Base-by-base conservation (phyloP, 1,140 invertebrate genomes). In the Pseudomyrmex concolor region DNA sequence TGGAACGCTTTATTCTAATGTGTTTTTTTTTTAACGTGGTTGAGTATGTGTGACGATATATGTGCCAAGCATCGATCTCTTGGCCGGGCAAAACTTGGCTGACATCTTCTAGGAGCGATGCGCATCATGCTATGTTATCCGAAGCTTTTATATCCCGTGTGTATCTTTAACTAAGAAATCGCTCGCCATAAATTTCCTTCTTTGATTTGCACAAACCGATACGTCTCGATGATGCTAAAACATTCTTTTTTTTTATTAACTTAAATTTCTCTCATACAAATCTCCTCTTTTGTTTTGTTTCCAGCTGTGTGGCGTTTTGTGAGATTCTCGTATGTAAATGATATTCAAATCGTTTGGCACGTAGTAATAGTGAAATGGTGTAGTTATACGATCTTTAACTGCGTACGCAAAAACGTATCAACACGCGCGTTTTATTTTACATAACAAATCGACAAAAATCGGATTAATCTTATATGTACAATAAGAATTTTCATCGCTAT, bases 1-100 rank as follows among this genome's bases (percentile, higher is more conserved):
- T 86, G 45, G 7, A 80, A 86, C 85, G 91, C 91, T 92, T 92
- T 92, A 90, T 68, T 90, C 70, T 55, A 67, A 66, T n/a, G 54
- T 48, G 54, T 34, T 13, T 10, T 4, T 3, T 51, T 50, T 12
- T 51, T 12, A 13, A 50, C 48, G 48, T 13, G 48, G 48, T 60
- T 70, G 22, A 83, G 50, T 63, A 59, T 48, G 60, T 25, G 60
- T 25, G 34, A 34, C 34, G 34, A 34, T 7, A 34, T 34, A 7
- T 34, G 34, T 34, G 34, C 34, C 34, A 34, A 34, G 34, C 34
- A 34, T 34, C 34, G 34, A 34, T 34, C 5, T 34, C 5, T 34
- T 19, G 54, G 51, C 17, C 50, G 34, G 25, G 3, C 10, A 62
- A 25, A 85, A 34, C 34, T 34, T 22, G 62, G 59, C 48, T 60